Conservation (phyloP, 2,797 vertebrate genomes). For the Monodelphis domestica region DNA sequence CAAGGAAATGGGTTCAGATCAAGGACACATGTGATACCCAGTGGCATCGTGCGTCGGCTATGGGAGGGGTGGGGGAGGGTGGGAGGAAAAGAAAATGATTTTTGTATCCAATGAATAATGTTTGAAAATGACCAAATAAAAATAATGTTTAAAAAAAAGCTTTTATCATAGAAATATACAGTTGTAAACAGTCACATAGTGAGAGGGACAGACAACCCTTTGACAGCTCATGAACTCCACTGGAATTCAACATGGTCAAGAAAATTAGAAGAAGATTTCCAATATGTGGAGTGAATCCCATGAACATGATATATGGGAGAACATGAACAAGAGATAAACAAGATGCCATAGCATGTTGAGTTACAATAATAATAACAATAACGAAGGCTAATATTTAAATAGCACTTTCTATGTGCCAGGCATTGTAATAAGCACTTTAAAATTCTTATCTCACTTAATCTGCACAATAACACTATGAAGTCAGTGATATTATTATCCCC, state of each 20-base stretch:
- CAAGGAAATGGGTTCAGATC: too few species aligned
- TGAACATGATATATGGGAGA: background rate
- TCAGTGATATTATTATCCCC: background rate
- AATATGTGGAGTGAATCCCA: background rate
- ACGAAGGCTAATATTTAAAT: background rate
- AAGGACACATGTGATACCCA: too few species aligned
- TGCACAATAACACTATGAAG: background rate
- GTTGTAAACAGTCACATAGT: background rate
- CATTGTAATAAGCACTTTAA: too few species aligned
- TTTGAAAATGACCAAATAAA: too few species aligned
- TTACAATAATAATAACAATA: too few species aligned
- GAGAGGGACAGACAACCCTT: background rate
- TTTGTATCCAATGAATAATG: too few species aligned
- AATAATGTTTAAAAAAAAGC: too few species aligned
- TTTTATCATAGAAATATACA: background rate
- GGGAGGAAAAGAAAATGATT: too few species aligned
- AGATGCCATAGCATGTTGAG: background rate
- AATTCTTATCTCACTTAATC: background rate
- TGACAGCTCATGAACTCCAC: background rate
- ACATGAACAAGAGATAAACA: background rate
- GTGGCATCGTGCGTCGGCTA: too few species aligned
- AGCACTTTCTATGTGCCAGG: too few species aligned
- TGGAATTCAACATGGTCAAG: background rate
- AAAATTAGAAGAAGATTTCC: background rate
- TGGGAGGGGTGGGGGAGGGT: too few species aligned